Evolutionary conservation across 2,797 vertebrate genomes (phyloP).

Genomic region (Eupleurogrammus muticus): DNA sequence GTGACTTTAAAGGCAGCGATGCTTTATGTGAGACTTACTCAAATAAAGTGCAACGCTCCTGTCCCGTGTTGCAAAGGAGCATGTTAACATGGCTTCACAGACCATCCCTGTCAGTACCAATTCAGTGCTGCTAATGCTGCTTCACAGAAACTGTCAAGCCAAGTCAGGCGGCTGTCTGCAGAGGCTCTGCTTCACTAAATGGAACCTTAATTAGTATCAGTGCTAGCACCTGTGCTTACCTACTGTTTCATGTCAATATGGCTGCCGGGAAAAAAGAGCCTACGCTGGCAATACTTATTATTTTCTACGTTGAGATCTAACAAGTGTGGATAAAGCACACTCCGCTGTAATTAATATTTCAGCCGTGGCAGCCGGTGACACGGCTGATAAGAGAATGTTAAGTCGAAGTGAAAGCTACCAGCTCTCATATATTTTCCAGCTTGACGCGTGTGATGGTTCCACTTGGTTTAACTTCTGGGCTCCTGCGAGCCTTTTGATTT

Average conservation of each 20-base stretch:
- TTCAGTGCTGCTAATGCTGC: neutral
- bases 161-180: too few species aligned
- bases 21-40: neutral
- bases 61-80: neutral
- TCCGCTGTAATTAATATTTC: neutral
- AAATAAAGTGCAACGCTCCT: neutral
- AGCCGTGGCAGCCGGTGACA: neutral
- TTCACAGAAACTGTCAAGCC: too few species aligned
- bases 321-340: too few species aligned
- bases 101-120: neutral
- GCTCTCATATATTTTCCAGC: neutral
- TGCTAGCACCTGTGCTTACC: too few species aligned
- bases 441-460: constrained; percentile 4
- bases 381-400: neutral
- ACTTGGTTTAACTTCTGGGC: neutral
- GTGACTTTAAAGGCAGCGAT: too few species aligned
- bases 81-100: neutral
- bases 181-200: too few species aligned
- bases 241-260: too few species aligned
- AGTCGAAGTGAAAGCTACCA: neutral
- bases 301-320: too few species aligned
- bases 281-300: too few species aligned
- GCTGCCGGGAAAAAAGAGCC: too few species aligned
- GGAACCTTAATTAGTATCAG: too few species aligned
- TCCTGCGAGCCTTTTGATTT: constrained; percentile 19